Base-by-base conservation (phyloP, 2,888 invertebrate genomes). In the Apamea sordens region DNA sequence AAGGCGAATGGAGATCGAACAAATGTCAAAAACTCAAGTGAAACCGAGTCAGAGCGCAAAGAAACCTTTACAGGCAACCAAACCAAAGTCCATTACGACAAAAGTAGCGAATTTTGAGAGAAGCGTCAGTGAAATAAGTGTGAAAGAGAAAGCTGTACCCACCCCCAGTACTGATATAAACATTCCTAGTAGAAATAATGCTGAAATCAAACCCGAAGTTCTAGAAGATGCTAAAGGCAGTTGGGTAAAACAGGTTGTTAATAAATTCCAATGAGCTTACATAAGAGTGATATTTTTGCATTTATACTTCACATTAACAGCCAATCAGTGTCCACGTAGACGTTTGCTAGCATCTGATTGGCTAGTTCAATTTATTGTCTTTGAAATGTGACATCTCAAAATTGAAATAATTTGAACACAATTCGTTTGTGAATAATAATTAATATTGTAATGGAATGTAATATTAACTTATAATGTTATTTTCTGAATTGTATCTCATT, bases 241-340 rank as follows among this genome's bases (percentile, higher is more conserved):
- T 89, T 98, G 98, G 98, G 98, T 98, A 0, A 98, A 98, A 90
- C 98, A 98, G 90, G 98, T 98, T 90, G 98, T 98, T 24, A 98
- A 98, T 88, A 97, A 98, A 96, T 97, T 98, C 91, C 98, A 98
- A 97, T 97, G 92, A 96, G 90, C 89, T 93, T 92, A 88, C 78
- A 92, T 92, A 88, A 56, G 73, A 90, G 92, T 93, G 93, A 92
- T 93, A 92, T 84, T 87, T 90, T 89, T 94, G 94, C 95, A 96
- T 95, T 96, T 95, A 94, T 89, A 89, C 71, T 77, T 67, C 70
- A 59, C 18, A n/a, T 71, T 47, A 53, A 67, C 84, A 73, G 53
- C 87, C 75, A 76, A 78, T 80, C 79, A 74, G 65, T 64, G 50
- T 36, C 24, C 41, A 70, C 41, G 21, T 77, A 59, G 69, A 63